A percentile compares a stretch with the other conserved stretches of the same genome.
Evolutionary conservation across 2,113 vertebrate genomes (phyloP).

Genomic region (Athene noctua): DNA sequence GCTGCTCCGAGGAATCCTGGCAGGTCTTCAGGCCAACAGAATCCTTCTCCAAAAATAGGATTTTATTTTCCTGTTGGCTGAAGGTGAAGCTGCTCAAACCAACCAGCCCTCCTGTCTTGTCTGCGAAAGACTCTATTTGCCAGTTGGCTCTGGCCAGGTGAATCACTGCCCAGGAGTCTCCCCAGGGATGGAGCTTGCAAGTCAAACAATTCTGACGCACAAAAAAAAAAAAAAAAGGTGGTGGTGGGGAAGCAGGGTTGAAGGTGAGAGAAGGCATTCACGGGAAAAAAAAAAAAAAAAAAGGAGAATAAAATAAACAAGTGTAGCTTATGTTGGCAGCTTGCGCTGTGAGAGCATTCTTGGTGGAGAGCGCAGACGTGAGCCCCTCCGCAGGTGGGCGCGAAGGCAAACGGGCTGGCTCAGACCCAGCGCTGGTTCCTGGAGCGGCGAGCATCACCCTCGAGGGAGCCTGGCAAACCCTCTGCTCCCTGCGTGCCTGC

Average conservation of each 20-base stretch:
- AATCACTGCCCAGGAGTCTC: constrained; percentile 39
- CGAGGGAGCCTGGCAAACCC: not conserved
- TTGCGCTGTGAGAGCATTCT: not conserved
- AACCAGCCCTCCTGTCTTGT: constrained; percentile 65
- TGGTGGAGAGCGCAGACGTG: not conserved
- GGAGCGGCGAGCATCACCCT: not conserved
- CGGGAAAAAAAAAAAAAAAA: constrained; percentile 14
- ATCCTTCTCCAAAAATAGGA: constrained; percentile 75
- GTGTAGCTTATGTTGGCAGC: constrained; percentile 49
- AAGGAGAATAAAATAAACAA: constrained; percentile 46
- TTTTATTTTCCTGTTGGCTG: constrained; percentile 76
- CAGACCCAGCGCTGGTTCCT: not conserved
- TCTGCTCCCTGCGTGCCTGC: not conserved
- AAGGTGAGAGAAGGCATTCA: constrained; percentile 21
- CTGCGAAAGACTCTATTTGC: constrained; percentile 54
- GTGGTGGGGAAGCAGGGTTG: not conserved
- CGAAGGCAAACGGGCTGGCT: not conserved
- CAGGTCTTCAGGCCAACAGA: constrained; percentile 47
- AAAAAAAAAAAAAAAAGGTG: not conserved
- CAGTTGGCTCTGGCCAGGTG: constrained; percentile 64
- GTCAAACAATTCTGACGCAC: constrained; percentile 33
- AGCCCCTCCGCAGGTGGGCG: not conserved
- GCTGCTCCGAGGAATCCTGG: constrained; percentile 56
- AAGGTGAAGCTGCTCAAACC: constrained; percentile 50
- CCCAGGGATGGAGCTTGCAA: constrained; percentile 32